phyloP scores from a whole-genome alignment of 53 echinoderm and acorn worm species.

The Astropecten irregularis region DNA sequence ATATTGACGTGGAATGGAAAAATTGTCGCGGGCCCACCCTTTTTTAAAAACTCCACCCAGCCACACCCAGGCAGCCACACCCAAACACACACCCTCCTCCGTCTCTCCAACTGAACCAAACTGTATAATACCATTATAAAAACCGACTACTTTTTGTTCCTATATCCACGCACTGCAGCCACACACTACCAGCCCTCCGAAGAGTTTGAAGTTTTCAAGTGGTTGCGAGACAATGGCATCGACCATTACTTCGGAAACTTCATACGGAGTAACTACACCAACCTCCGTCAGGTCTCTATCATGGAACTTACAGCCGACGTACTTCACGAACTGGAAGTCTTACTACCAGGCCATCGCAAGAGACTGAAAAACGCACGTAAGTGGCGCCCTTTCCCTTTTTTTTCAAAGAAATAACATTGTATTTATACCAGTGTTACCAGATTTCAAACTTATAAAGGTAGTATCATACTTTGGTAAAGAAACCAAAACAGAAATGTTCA shows the following conservation, averaged over 20 bases:
- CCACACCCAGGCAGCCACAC: too few relatives aligned
- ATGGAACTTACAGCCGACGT: slow-evolving; percentile 82
- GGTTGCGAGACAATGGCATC: slow-evolving; percentile 84
- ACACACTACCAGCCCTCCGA: slow-evolving; percentile 72
- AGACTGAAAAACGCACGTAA: slow-evolving; percentile 88
- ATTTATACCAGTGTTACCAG: too few relatives aligned
- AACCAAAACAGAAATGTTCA: too few relatives aligned
- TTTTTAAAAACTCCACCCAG: too few relatives aligned
- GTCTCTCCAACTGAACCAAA: too few relatives aligned
- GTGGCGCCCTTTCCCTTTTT: neutral
- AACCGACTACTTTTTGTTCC: neutral
- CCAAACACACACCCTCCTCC: too few relatives aligned
- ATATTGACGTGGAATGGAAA: too few relatives aligned
- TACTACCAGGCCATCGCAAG: slow-evolving; percentile 87
- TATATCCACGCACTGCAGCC: slow-evolving; percentile 43
- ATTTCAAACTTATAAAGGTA: too few relatives aligned
- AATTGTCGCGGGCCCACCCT: too few relatives aligned
- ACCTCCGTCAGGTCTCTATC: slow-evolving; percentile 66
- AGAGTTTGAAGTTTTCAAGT: slow-evolving; percentile 82
- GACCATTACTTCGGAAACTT: slow-evolving; percentile 95
- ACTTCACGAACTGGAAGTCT: slow-evolving; percentile 85
- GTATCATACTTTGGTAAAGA: too few relatives aligned
- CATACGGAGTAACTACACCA: slow-evolving; percentile 74
- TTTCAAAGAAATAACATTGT: neutral
- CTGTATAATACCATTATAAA: too few relatives aligned